Base-by-base conservation (phyloP, 2,888 invertebrate genomes). In the Kryphioiulus occultus region DNA sequence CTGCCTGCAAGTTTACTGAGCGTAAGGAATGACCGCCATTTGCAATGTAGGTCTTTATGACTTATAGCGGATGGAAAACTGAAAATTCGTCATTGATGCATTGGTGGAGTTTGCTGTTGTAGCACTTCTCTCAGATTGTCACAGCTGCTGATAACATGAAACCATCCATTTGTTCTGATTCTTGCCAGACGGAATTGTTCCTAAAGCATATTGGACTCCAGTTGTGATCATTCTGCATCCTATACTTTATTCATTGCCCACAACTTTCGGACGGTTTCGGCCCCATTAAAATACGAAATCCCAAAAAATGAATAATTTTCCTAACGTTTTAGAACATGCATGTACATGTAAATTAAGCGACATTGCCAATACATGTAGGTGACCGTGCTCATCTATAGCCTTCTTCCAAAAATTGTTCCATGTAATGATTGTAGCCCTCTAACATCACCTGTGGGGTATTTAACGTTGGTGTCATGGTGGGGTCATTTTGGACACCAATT, bases 11-110 rank as follows among this genome's bases (percentile, higher is more conserved):
- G 53, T 53, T 53, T 19, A 53, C 53, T 53, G 53, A 53, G 53
- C 53, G 53, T 53, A 53, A 53, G 53, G n/a, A 53, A 53, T n/a
- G 53, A n/a, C n/a, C n/a, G n/a, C 53, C 53, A 53, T 53, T 53
- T n/a, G 53, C 53, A 53, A 17, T 53, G 53, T 53, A 19, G 53
- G 19, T 53, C 53, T 53, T 53, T 53, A 53, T 53, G 53, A 53
- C 53, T 53, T 53, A 0, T 2, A 53, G 19, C 19, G 53, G 1
- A 53, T 53, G 53, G 53, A 53, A 53, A 19, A 53, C 19, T 53
- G 53, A 53, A 53, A 53, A 19, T 53, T 53, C 53, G 53, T 53
- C 2, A 19, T 17, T 53, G 19, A 19, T 53, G 53, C 19, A 17
- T n/a, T 53, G 17, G 53, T 17, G 53, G 5, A 53, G 19, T 53